These are phyloP conservation scores for Montipora cactus DNA, from an alignment of 64 coral and sea anemone species.

Conservation along the genomic window DNA sequence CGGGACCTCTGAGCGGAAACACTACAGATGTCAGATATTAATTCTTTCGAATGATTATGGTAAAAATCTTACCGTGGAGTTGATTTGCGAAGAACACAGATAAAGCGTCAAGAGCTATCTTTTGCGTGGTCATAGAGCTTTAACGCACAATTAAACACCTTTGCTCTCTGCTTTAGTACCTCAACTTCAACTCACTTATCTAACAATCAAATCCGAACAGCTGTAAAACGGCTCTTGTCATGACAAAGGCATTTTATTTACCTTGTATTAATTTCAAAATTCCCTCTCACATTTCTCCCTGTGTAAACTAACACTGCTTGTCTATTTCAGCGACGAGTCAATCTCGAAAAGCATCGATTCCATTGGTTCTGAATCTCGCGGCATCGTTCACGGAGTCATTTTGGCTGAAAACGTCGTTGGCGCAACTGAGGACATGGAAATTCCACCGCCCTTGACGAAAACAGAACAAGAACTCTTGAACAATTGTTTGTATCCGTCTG, in stretches of 20 bases:
- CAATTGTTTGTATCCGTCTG: slow-evolving; percentile 36
- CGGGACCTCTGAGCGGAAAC: neutral
- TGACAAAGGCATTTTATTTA: slow-evolving; percentile 15
- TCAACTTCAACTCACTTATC: neutral
- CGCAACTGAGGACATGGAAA: slow-evolving; percentile 1
- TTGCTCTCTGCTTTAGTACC: neutral
- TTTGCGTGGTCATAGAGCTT: neutral
- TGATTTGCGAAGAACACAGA: neutral
- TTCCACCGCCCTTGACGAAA: slow-evolving; percentile 31
- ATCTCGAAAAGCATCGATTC: slow-evolving; percentile 63
- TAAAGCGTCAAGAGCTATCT: neutral
- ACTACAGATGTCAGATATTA: neutral
- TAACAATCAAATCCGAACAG: slow-evolving; percentile 15
- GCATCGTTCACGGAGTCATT: neutral
- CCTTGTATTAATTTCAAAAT: slow-evolving; percentile 17
- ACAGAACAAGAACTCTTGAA: slow-evolving; percentile 46
- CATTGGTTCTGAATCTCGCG: slow-evolving; percentile 16
- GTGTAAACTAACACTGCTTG: slow-evolving; percentile 46
- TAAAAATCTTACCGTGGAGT: neutral
- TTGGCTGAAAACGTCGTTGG: slow-evolving; percentile 15
- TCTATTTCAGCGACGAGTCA: slow-evolving; percentile 46
- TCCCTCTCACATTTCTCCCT: slow-evolving; percentile 18
- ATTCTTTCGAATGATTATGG: neutral
- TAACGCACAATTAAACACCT: neutral
- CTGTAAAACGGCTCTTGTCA: slow-evolving; percentile 28